phyloP scores from a whole-genome alignment of 2,797 vertebrate species.

The Pseudomugil gertrudae region DNA sequence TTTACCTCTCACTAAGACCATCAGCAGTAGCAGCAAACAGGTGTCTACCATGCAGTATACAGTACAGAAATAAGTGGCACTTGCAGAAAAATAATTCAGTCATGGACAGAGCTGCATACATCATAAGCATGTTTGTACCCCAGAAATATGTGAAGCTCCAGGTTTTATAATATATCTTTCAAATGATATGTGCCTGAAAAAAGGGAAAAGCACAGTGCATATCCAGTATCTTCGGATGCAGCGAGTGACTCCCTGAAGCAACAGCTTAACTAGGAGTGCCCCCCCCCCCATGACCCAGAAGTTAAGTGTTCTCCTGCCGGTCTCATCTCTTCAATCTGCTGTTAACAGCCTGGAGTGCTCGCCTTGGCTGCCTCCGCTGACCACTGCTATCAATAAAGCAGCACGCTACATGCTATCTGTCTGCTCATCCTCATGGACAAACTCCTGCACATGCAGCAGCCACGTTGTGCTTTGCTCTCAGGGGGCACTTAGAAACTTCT shows the following conservation, averaged over 20 bases:
- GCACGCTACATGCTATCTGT: constrained; percentile 49
- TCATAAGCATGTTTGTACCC: neutral
- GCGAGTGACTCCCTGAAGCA: constrained; percentile 29
- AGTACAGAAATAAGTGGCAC: no score
- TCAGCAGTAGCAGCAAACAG: no score
- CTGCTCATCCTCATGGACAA: constrained; percentile 56
- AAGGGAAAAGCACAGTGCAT: neutral
- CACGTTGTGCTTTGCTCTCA: constrained; percentile 53
- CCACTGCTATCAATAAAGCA: constrained; percentile 67
- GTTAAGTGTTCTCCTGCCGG: constrained; percentile 48
- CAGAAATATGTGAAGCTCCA: neutral
- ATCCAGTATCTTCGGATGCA: constrained; percentile 21
- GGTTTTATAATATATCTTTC: neutral
- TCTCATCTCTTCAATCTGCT: constrained; percentile 63
- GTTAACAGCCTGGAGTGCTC: constrained; percentile 52
- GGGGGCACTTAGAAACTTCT: constrained; percentile 21
- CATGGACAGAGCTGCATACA: neutral
- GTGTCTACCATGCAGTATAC: no score
- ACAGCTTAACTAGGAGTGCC: constrained; percentile 48
- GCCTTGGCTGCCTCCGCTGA: constrained; percentile 47
- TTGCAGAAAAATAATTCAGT: no score
- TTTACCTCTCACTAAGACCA: neutral
- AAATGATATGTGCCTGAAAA: constrained; percentile 20
- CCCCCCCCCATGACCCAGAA: constrained; percentile 36
- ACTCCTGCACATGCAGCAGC: constrained; percentile 67